These are phyloP conservation scores for Tinea semifulvella DNA, from an alignment of 2,888 invertebrate species.

Conservation along the genomic window DNA sequence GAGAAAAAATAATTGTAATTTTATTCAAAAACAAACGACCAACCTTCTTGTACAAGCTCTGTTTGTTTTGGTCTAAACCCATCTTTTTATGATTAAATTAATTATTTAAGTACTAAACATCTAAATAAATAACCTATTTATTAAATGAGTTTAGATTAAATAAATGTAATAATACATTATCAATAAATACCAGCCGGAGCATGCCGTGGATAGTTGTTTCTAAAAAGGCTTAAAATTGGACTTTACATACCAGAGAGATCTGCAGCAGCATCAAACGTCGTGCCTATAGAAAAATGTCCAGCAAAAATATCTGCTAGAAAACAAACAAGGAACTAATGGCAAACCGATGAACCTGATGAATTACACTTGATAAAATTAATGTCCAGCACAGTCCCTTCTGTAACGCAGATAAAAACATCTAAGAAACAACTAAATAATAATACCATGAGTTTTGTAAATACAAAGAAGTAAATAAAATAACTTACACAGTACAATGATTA, in stretches of 20 bases:
- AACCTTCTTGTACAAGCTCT: no score
- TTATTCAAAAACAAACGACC: no score
- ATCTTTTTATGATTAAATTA: no score
- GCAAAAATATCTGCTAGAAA: slow-evolving; percentile 2
- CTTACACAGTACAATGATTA: slow-evolving; percentile 4
- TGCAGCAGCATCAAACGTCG: neutral
- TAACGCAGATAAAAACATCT: slow-evolving; percentile 7
- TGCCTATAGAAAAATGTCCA: slow-evolving; percentile 5
- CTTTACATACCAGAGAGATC: neutral
- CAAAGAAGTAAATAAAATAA: neutral
- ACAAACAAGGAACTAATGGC: slow-evolving; percentile 2
- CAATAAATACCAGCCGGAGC: neutral
- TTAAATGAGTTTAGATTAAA: slow-evolving; percentile 1
- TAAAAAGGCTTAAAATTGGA: slow-evolving; percentile 3
- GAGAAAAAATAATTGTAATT: no score
- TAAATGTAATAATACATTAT: neutral
- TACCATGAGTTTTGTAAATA: neutral
- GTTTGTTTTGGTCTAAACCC: no score
- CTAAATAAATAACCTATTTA: slow-evolving; percentile 2
- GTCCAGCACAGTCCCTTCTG: neutral
- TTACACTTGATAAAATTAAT: neutral
- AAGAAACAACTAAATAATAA: slow-evolving; percentile 1
- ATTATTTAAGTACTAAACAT: no score
- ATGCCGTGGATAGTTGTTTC: slow-evolving; percentile 3
- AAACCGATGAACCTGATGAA: neutral